Conservation (phyloP, 2,797 vertebrate genomes). For the Rhinella marina region DNA sequence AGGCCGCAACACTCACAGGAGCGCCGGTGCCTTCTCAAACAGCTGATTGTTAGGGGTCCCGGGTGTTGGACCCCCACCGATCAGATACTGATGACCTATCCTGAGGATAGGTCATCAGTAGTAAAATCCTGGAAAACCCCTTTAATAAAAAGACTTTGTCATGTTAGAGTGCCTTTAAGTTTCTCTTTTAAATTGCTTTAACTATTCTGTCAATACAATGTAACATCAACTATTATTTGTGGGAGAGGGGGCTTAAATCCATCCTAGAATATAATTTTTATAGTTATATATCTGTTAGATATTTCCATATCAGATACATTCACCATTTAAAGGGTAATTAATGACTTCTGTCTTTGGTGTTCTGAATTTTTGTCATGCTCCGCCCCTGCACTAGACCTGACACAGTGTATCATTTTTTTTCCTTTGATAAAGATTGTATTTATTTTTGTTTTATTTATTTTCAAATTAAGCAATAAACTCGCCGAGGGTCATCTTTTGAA, state of each 20-base stretch:
- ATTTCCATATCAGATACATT: neutral
- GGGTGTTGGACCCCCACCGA: too few relatives aligned
- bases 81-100: too few relatives aligned
- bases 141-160: neutral
- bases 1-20: too few relatives aligned
- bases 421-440: neutral
- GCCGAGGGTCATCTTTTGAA: constrained; percentile 1
- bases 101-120: too few relatives aligned
- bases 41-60: too few relatives aligned
- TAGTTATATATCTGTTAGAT: neutral
- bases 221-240: neutral
- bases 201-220: neutral
- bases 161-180: neutral
- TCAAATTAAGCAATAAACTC: constrained; percentile 45
- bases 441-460: constrained; percentile 6
- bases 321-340: neutral
- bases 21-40: too few relatives aligned
- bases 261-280: neutral
- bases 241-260: neutral
- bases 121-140: too few relatives aligned
- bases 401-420: neutral
- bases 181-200: neutral
- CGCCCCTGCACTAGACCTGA: neutral
- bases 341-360: neutral
- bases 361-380: neutral